Evolutionary conservation across 2,888 invertebrate species (phyloP).

Genomic region (Cheilosia variabilis): DNA sequence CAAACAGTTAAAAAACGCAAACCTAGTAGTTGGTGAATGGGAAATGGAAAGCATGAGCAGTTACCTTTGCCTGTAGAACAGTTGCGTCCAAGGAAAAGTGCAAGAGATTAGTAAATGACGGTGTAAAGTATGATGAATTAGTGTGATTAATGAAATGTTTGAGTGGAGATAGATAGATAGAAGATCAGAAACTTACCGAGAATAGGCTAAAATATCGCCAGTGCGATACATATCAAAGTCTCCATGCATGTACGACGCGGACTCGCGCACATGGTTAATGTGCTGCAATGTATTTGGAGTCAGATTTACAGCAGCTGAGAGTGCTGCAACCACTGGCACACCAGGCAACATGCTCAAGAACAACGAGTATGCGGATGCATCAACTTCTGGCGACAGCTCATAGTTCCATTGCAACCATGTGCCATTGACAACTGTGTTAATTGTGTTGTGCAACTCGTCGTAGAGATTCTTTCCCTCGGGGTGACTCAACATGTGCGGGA

Average conservation of each 20-base stretch:
- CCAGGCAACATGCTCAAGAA: conserved; percentile 92
- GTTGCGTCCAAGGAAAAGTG: conserved; percentile 52
- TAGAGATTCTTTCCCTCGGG: conserved; percentile 78
- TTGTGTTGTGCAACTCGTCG: conserved; percentile 77
- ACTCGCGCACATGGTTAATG: conserved; percentile 83
- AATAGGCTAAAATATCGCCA: conserved; percentile 87
- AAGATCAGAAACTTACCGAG: conserved; percentile 85
- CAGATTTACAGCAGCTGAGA: conserved; percentile 76
- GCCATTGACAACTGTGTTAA: conserved; percentile 77
- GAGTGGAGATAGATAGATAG: not conserved
- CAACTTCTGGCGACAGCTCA: conserved; percentile 76
- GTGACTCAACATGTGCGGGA: conserved; percentile 78
- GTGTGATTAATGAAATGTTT: conserved; percentile 13
- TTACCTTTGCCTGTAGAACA: conserved; percentile 78
- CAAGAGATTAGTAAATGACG: conserved; percentile 40
- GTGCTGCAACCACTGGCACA: conserved; percentile 86
- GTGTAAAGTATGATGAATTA: conserved; percentile 18
- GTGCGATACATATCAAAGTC: conserved; percentile 82
- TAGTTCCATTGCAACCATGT: conserved; percentile 83
- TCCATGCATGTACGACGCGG: conserved; percentile 88
- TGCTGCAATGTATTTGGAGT: conserved; percentile 77
- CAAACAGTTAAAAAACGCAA: conserved; percentile 5
- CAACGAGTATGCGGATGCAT: conserved; percentile 85
- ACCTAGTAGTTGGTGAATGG: conserved; percentile 6
- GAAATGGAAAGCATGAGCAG: conserved; percentile 34